Conservation (phyloP, 2,888 invertebrate species). For the Dicyrtoma fusca region DNA sequence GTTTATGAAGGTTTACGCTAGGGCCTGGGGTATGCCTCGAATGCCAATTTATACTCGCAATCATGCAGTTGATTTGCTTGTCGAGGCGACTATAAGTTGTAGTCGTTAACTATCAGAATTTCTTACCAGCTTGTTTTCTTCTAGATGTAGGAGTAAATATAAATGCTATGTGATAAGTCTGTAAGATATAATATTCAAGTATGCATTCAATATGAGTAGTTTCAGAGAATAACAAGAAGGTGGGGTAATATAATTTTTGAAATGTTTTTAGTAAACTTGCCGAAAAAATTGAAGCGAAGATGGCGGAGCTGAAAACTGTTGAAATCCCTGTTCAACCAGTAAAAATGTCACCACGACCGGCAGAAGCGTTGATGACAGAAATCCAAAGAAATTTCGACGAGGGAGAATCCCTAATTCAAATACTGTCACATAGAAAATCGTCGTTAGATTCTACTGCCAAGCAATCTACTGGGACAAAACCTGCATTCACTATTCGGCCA, state of each 20-base stretch:
- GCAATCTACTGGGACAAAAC: not conserved
- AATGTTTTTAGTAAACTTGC: slow-evolving; percentile 3
- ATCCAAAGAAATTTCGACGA: slow-evolving; percentile 48
- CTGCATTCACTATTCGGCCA: slow-evolving; percentile 39
- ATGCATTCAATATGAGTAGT: not conserved
- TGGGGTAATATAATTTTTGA: not conserved
- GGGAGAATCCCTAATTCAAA: slow-evolving; percentile 50
- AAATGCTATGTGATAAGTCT: no score
- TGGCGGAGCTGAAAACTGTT: not conserved
- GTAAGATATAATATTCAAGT: not conserved
- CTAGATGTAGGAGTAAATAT: no score
- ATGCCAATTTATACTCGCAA: no score
- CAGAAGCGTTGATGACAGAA: not conserved
- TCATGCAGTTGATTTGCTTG: no score
- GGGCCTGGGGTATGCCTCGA: no score
- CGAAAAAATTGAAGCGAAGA: not conserved
- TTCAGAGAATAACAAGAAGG: not conserved
- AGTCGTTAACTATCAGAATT: no score
- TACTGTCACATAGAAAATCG: slow-evolving; percentile 37
- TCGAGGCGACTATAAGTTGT: no score
- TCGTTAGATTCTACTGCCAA: not conserved
- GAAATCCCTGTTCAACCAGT: not conserved
- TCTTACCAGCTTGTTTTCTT: no score
- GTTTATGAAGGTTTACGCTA: no score
- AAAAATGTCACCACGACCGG: not conserved